These are phyloP conservation scores for Columba janthina DNA, from an alignment of 2,113 vertebrate genomes.

Conservation along the genomic window DNA sequence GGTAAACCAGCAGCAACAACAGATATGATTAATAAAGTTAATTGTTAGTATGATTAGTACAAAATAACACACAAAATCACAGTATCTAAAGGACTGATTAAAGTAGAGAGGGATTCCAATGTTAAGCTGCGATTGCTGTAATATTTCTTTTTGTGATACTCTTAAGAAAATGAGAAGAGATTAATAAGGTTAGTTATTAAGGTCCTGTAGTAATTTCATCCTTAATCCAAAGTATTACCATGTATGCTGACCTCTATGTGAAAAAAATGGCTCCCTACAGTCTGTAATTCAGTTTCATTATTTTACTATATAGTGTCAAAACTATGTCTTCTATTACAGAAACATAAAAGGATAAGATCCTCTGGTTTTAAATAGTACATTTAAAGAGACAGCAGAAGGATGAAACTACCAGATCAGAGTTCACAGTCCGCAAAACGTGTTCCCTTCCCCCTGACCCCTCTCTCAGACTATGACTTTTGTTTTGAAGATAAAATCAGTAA, in stretches of 20 bases:
- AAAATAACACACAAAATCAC: neutral
- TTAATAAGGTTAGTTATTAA: conserved; percentile 23
- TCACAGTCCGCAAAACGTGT: neutral
- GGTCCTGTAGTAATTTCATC: neutral
- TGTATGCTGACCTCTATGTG: neutral
- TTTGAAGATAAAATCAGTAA: conserved; percentile 44
- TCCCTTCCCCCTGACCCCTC: neutral
- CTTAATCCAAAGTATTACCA: conserved; percentile 20
- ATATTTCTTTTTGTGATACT: neutral
- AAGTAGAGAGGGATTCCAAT: neutral
- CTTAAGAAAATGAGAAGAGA: conserved; percentile 35
- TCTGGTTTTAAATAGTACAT: neutral
- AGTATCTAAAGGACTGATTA: neutral
- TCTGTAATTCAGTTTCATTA: neutral
- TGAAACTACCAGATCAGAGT: conserved; percentile 11
- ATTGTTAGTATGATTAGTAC: neutral
- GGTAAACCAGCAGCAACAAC: neutral
- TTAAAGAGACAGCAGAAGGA: neutral
- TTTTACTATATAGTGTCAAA: neutral
- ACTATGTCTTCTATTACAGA: neutral
- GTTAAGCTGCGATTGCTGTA: neutral
- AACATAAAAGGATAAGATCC: neutral
- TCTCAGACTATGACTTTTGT: neutral
- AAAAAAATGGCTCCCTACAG: neutral
- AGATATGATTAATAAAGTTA: neutral